phyloP scores from a whole-genome alignment of 1,140 invertebrate genomes.

The Delia radicum region DNA sequence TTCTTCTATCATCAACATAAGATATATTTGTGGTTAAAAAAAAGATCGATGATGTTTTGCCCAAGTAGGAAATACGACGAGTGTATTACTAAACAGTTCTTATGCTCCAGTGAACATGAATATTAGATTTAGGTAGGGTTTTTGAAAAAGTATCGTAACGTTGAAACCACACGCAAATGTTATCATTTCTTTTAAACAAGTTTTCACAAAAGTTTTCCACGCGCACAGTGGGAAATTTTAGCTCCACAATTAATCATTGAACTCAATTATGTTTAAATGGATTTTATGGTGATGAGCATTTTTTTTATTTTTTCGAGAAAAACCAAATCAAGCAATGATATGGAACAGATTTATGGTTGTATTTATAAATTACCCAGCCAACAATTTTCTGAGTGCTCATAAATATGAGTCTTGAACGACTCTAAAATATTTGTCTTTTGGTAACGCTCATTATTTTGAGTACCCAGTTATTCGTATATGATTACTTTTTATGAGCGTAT shows the following conservation, averaged over 20 bases:
- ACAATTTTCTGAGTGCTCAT: too few relatives aligned
- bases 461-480: too few relatives aligned
- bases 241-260: conserved; percentile 53
- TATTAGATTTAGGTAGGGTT: not conserved
- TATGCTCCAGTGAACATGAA: not conserved
- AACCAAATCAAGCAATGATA: conserved; percentile 36
- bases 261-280: not conserved
- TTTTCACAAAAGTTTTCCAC: conserved; percentile 26
- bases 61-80: not conserved
- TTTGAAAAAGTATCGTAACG: too few relatives aligned
- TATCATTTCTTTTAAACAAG: conserved; percentile 28
- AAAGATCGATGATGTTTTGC: not conserved
- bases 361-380: too few relatives aligned
- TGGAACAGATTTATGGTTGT: conserved; percentile 38
- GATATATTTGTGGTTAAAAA: too few relatives aligned
- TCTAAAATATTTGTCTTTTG: too few relatives aligned
- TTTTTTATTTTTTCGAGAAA: not conserved
- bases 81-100: not conserved
- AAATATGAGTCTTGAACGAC: too few relatives aligned
- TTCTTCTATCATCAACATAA: not conserved
- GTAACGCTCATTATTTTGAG: too few relatives aligned
- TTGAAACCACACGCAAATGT: conserved; percentile 25
- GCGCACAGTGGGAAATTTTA: conserved; percentile 46
- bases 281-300: not conserved
- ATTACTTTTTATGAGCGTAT: too few relatives aligned